phyloP scores from a whole-genome alignment of 2,888 invertebrate genomes.

The Latrodectus elegans region DNA sequence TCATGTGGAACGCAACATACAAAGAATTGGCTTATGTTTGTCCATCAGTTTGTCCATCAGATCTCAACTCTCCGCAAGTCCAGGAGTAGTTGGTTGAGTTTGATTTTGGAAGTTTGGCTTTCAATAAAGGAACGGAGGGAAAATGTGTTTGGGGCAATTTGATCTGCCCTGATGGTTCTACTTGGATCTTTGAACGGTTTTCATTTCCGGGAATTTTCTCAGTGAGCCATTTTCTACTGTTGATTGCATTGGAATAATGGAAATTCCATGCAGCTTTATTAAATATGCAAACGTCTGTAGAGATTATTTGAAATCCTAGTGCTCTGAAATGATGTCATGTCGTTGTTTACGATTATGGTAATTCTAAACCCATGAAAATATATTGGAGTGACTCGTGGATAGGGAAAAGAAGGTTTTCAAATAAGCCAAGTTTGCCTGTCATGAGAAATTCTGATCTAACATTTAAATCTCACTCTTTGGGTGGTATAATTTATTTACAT shows the following conservation, averaged over 20 bases:
- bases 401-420: no score
- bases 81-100: constrained; percentile 1
- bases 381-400: neutral
- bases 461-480: no score
- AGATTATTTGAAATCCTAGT: neutral
- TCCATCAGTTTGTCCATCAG: constrained; percentile 4
- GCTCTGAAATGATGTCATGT: neutral
- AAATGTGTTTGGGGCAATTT: constrained; percentile 45
- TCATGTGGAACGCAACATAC: constrained; percentile 49
- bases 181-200: neutral
- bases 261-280: neutral
- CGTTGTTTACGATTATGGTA: neutral
- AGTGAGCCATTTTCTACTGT: neutral
- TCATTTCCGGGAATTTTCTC: neutral
- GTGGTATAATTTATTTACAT: no score
- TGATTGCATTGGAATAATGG: neutral
- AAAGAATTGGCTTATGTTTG: constrained; percentile 28
- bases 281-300: neutral
- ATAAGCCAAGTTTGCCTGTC: no score
- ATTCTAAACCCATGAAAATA: neutral
- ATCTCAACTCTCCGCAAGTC: constrained; percentile 26
- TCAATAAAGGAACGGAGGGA: constrained; percentile 22
- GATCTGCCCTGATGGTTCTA: constrained; percentile 10
- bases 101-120: constrained; percentile 25
- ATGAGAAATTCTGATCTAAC: no score